Base-by-base conservation (phyloP, 2,797 vertebrate genomes). In the Avahi laniger region DNA sequence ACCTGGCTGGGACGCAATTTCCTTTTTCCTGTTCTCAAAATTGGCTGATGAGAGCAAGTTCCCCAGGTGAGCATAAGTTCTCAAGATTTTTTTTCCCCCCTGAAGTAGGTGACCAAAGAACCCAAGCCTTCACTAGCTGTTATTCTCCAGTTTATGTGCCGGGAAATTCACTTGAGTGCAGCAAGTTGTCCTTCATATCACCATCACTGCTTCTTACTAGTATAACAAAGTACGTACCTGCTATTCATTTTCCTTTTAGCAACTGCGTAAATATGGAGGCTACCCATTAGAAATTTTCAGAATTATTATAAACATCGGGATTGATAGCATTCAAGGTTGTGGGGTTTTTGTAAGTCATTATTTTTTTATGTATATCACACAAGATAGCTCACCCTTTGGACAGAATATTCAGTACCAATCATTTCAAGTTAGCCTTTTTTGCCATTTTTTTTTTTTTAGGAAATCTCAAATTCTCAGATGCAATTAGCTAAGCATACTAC, bases 1-100 rank as follows among this genome's bases (percentile, higher is more conserved):
- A 98, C 76, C 96, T 97, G 4, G 3, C 69, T 98, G 98, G 98
- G 96, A 94, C 78, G 96, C 98, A 98, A 99, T 98, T 98, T 99
- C 98, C 98, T 98, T 97, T 99, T 98, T 98, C 98, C 98, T 98
- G 97, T 98, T 98, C 98, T 98, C 92, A 96, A 98, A 97, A 98
- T 98, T 98, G 98, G 90, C 94, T 95, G 97, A 97, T 98, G 98
- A 98, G 96, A 98, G 95, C 96, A 96, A 93, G 95, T 84, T 97
- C 78, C 93, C 89, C 97, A 98, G 98, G 93, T 98, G 97, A 97
- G 96, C 97, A 72, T 95, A 97, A 96, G 65, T 97, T 97, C 73
- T 95, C 93, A 97, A 98, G 96, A 96, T 76, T 94, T 95, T 75
- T 90, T 65, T 22, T 38, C 5, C 33, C 5, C 1, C 13, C 20